Evolutionary conservation across 2,888 invertebrate genomes (phyloP), one percentile per base, ranked within the genome.

Genomic region (Deroplatys truncata): DNA sequence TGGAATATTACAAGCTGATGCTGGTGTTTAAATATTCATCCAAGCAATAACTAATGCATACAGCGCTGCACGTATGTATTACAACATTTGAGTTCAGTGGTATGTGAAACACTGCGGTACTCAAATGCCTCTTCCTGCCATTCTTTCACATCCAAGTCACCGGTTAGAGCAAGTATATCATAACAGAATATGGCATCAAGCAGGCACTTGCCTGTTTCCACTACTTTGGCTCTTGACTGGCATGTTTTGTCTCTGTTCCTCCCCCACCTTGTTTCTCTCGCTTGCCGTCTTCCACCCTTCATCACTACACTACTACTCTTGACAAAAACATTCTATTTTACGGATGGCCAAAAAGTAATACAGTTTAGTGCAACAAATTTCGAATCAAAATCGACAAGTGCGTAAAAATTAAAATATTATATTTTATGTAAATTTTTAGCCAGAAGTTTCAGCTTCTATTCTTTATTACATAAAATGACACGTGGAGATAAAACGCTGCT

Each of bases 191-290:
- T 86, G 86, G 86, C 86, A 72, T 86, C 72, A 86, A 28, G 56
- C 86, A 86, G 29, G 86, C 86, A 86, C 86, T 86, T 86, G 16
- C 29, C 86, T 86, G 86, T 86, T 86, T 86, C 86, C 86, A 31
- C n/a, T 82, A 82, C 86, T 82, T 86, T 86, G 86, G 25, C 29
- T 86, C 72, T 86, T 72, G 72, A 72, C 72, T 72, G 56, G 56
- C 56, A 72, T 72, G 56, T 72, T 72, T 72, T 72, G 56, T 86
- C 86, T 86, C 86, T 86, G n/a, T 25, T 72, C 28, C 86, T 16
- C 72, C 72, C 86, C 20, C 28, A n/a, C 28, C 28, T 72, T 82
- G 31, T 25, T 82, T 86, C 82, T 86, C 86, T 86, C 86, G 16
- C 86, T 86, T 72, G 56, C 56, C 56, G 56, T 72, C 56, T 72